Conservation (phyloP, 2,113 vertebrate genomes). For the Larimichthys crocea region DNA sequence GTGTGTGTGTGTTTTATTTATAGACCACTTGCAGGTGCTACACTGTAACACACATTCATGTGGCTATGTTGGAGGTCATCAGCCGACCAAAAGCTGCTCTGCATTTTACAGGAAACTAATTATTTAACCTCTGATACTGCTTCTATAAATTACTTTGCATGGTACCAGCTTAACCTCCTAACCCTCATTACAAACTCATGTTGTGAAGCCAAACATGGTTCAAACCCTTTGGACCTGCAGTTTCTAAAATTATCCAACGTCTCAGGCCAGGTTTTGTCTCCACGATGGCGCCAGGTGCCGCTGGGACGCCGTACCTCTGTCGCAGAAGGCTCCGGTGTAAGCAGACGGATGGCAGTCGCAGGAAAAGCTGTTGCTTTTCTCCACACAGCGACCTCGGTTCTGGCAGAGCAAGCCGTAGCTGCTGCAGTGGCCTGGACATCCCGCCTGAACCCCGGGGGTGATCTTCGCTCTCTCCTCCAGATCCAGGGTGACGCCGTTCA, state of each 20-base stretch:
- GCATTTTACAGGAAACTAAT: neutral
- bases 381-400: conserved; percentile 89
- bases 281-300: neutral
- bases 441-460: conserved; percentile 91
- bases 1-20: neutral
- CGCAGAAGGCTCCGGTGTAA: conserved; percentile 90
- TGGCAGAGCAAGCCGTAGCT: conserved; percentile 92
- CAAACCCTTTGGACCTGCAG: neutral
- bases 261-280: neutral
- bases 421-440: conserved; percentile 94
- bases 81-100: neutral
- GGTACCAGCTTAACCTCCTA: neutral
- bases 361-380: conserved; percentile 88
- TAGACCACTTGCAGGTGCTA: neutral
- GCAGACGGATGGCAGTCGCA: conserved; percentile 91
- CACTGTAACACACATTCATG: neutral
- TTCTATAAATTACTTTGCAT: neutral
- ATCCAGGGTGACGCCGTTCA: conserved; percentile 91
- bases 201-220: neutral
- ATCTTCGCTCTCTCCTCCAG: conserved; percentile 91
- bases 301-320: conserved; percentile 82
- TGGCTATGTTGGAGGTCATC: neutral
- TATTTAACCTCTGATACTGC: neutral
- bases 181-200: too few species aligned
- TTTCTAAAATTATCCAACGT: neutral